Percentiles rank a stretch among this genome's conserved stretches.
Evolutionary conservation across 2,797 vertebrate species (phyloP).

Genomic region (Linurgus olivaceus): DNA sequence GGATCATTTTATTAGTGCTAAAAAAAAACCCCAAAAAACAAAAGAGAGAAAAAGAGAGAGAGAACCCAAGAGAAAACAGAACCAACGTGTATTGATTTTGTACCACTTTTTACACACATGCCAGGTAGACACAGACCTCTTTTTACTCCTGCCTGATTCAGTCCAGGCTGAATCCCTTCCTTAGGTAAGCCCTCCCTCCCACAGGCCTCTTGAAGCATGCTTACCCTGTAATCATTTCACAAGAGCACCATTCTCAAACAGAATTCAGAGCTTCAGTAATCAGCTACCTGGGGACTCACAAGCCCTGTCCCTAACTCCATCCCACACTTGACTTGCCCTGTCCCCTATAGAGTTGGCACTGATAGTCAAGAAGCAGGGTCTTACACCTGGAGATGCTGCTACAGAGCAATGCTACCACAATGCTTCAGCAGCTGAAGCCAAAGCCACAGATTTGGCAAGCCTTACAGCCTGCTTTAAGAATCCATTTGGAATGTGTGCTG

Average conservation of each 20-base stretch:
- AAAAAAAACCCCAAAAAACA: not conserved
- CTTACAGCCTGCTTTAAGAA: not conserved
- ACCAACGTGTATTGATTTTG: not conserved
- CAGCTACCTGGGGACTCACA: not conserved
- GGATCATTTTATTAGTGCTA: constrained; percentile 17
- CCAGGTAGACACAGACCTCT: not conserved
- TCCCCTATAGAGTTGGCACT: not conserved
- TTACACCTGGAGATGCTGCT: not conserved
- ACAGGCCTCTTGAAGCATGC: not conserved
- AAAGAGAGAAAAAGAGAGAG: not conserved
- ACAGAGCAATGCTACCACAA: not conserved
- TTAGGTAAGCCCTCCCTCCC: not conserved
- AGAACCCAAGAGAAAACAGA: not conserved
- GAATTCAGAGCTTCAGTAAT: not conserved
- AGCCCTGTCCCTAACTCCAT: not conserved
- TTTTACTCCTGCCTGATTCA: not conserved
- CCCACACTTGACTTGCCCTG: not conserved
- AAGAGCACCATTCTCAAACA: not conserved
- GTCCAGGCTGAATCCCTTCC: not conserved
- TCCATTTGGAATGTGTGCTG: not conserved
- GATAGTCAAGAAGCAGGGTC: not conserved
- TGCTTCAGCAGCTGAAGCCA: not conserved
- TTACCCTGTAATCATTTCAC: not conserved
- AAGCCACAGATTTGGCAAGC: not conserved
- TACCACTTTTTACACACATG: constrained; percentile 24